Conservation (phyloP, 2,113 vertebrate species). For the Hipposideros armiger region DNA sequence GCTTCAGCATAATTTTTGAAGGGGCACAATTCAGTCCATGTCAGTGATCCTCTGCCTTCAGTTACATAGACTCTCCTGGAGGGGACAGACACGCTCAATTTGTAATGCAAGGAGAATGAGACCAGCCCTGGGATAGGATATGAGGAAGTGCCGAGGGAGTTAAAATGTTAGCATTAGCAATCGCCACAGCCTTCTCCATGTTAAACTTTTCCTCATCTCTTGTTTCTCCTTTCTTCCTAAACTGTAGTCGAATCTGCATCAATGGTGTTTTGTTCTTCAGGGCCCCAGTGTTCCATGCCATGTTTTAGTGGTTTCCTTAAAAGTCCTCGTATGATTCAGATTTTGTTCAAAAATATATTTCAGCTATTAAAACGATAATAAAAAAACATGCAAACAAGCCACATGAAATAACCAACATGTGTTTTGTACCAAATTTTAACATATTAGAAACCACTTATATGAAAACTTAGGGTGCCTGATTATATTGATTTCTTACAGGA, state of each 20-base stretch:
- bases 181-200: background rate
- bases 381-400: background rate
- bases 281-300: background rate
- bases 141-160: background rate
- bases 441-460: background rate
- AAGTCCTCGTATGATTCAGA: background rate
- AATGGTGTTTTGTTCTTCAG: background rate
- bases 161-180: background rate
- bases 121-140: background rate
- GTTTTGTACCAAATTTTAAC: background rate
- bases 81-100: background rate
- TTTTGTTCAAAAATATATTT: conserved; percentile 17
- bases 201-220: background rate
- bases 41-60: background rate
- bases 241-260: background rate
- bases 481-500: background rate
- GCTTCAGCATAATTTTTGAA: background rate
- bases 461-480: background rate
- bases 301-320: background rate
- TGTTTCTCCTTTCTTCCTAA: background rate
- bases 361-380: background rate
- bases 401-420: background rate
- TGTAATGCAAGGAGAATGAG: background rate
- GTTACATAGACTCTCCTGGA: background rate
- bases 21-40: background rate